These are phyloP conservation scores for Drosophila quadrilineata DNA, from an alignment of 1,140 invertebrate genomes.

Conservation along the genomic window DNA sequence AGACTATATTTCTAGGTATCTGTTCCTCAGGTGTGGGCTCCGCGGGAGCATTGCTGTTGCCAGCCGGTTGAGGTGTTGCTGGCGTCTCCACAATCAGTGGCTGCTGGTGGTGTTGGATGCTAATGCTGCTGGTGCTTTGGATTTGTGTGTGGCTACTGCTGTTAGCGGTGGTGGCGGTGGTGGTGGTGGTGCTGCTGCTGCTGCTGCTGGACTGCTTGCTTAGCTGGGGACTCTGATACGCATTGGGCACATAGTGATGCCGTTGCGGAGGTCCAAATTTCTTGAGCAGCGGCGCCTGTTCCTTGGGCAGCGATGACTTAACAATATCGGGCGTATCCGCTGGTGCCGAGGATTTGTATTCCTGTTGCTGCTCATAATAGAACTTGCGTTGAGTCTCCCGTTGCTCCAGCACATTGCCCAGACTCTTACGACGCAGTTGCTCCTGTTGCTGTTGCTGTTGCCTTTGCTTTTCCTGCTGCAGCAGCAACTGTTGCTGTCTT, in stretches of 20 bases:
- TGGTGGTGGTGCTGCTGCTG: slow-evolving; percentile 21
- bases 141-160: slow-evolving; percentile 30
- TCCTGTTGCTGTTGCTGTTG: slow-evolving; percentile 22
- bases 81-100: slow-evolving; percentile 71
- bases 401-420: slow-evolving; percentile 59
- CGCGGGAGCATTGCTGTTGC: neutral
- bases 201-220: slow-evolving; percentile 15
- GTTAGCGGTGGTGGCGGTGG: slow-evolving; percentile 24
- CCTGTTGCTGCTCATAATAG: slow-evolving; percentile 46
- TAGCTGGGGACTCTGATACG: slow-evolving; percentile 71
- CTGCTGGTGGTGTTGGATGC: slow-evolving; percentile 29
- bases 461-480: neutral
- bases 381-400: slow-evolving; percentile 22
- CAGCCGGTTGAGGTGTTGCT: slow-evolving; percentile 56
- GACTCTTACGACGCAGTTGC: slow-evolving; percentile 61
- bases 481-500: neutral
- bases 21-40: slow-evolving; percentile 56
- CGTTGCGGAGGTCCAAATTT: slow-evolving; percentile 77
- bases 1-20: slow-evolving; percentile 77
- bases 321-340: slow-evolving; percentile 75
- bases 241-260: slow-evolving; percentile 75
- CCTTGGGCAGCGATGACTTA: slow-evolving; percentile 76
- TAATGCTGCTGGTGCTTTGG: slow-evolving; percentile 16
- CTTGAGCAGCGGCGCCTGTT: slow-evolving; percentile 68
- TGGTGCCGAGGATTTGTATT: slow-evolving; percentile 76